Base-by-base conservation (phyloP, 2,113 vertebrate genomes). In the Sylvia atricapilla region DNA sequence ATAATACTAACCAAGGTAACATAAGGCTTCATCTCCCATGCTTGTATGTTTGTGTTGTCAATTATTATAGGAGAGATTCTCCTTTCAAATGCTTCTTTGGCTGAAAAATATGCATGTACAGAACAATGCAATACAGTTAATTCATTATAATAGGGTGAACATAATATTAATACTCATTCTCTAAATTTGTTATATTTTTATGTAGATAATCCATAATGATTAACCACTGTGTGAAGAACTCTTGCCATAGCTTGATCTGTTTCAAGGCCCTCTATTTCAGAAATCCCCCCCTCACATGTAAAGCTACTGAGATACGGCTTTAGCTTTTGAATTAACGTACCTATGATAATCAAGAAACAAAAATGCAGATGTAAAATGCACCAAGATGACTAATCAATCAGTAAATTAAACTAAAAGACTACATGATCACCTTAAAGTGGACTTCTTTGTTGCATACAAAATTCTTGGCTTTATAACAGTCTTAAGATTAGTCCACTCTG, bases 21-120 rank as follows among this genome's bases (percentile, higher is more conserved):
- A 87, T 99, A 99, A 44, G 99, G 99, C 96, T 98, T 99, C 99
- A 99, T 99, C 97, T 99, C 99, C 99, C 99, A 99, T 64, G 98
- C 98, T 94, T 99, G 99, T 97, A 99, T 97, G 94, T 99, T 99
- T 96, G 99, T 99, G 96, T 99, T 99, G 97, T 99, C 99, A 95
- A 99, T 99, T 96, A 99, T 99, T 97, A 99, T 97, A 68, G 99
- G 99, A 85, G 98, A 98, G 39, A 97, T 62, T n/a, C 97, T 97
- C 89, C 96, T 98, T 96, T 98, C 98, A 98, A 99, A 99, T 10
- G 98, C 98, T 96, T 98, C 98, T 97, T 98, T 99, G 88, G 99
- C 99, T 99, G 97, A 95, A 98, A 98, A 94, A 98, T 47, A 98
- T 39, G 97, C 3, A 21, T 4, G 20, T 25, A 70, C 59, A 95